Evolutionary conservation across 2,113 vertebrate species (phyloP).

Genomic region (Cyanistes caeruleus): DNA sequence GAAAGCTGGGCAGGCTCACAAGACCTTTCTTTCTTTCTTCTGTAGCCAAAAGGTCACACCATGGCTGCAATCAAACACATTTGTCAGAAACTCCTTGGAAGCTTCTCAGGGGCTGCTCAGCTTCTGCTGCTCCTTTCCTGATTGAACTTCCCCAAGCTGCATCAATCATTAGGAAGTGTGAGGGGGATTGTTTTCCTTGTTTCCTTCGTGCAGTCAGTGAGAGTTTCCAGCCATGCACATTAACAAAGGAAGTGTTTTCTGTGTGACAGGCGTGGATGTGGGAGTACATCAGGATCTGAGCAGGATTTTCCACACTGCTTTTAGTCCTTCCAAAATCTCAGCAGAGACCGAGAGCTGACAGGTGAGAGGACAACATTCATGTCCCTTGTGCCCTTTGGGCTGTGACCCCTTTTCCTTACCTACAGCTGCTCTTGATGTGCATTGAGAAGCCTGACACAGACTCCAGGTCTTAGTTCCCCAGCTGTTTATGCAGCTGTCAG

Average conservation of each 20-base stretch:
- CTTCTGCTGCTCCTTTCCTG: neutral
- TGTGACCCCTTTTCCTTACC: neutral
- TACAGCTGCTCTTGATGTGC: neutral
- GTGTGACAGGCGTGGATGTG: neutral
- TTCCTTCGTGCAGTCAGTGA: neutral
- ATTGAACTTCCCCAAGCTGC: neutral
- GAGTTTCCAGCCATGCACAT: neutral
- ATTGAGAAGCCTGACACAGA: neutral
- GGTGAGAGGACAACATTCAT: neutral
- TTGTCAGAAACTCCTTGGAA: constrained; percentile 2
- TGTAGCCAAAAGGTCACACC: neutral
- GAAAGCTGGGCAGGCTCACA: neutral
- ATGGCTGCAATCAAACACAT: neutral
- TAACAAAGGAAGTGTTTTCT: neutral
- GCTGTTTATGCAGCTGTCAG: neutral
- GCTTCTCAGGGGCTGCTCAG: neutral
- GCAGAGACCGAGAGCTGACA: neutral
- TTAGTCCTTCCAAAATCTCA: neutral
- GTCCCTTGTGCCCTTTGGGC: neutral
- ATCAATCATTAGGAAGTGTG: neutral
- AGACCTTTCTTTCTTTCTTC: neutral
- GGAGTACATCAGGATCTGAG: neutral
- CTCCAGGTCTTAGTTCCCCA: neutral
- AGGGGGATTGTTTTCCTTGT: neutral
- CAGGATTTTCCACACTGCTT: neutral